Percentiles rank a stretch among this genome's conserved stretches.
Evolutionary conservation across 2,797 vertebrate species (phyloP).

Genomic region (Syncerus caffer): DNA sequence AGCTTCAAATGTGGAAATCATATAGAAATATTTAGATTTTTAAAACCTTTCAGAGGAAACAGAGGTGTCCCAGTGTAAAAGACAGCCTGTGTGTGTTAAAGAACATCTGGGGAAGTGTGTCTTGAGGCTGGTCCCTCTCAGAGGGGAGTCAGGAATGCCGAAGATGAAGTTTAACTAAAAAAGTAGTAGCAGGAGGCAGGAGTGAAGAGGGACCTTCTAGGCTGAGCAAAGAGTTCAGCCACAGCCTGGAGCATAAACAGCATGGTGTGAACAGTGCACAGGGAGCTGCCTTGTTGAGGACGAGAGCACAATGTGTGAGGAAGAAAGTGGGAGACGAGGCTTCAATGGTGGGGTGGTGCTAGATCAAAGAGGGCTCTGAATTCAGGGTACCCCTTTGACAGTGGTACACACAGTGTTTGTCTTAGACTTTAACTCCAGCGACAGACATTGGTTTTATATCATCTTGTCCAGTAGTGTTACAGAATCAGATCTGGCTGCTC

Average conservation of each 20-base stretch:
- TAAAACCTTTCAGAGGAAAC: background rate
- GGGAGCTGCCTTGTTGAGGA: background rate
- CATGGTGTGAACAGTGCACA: rapidly evolving
- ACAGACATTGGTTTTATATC: background rate
- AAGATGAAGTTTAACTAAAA: background rate
- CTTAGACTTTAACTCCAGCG: background rate
- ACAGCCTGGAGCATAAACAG: background rate
- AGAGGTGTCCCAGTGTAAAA: background rate
- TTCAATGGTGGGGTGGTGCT: too few species aligned
- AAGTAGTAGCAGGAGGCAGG: background rate
- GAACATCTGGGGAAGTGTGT: background rate
- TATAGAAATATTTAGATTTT: background rate
- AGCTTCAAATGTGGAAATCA: background rate
- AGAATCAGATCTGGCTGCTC: background rate
- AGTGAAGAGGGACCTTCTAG: background rate
- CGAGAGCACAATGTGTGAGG: background rate
- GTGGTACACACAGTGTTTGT: background rate
- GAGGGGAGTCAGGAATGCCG: background rate
- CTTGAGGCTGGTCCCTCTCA: background rate
- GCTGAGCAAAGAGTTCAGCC: background rate
- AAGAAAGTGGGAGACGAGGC: background rate
- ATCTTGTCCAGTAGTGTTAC: background rate
- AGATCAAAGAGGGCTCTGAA: background rate
- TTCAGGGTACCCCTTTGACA: background rate
- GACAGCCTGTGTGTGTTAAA: background rate